These are phyloP conservation scores for Odocoileus virginianus DNA, from an alignment of 2,113 vertebrate genomes.

Conservation along the genomic window DNA sequence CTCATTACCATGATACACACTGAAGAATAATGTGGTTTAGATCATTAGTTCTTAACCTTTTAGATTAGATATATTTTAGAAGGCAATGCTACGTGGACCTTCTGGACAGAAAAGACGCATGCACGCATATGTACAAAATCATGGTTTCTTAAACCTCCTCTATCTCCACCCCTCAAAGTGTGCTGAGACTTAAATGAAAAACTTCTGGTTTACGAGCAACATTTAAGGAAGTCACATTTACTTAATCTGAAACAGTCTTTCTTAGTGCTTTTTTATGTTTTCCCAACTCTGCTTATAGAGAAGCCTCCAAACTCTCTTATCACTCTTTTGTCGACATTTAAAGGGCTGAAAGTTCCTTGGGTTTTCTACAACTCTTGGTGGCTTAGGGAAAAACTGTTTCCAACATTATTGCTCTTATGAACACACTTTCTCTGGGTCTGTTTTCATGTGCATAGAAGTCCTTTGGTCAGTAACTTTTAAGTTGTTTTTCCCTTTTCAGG, in stretches of 20 bases:
- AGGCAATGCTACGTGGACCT: neutral
- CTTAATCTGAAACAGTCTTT: neutral
- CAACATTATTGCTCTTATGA: neutral
- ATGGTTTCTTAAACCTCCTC: neutral
- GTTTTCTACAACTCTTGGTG: neutral
- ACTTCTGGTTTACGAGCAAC: neutral
- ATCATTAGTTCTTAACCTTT: constrained; percentile 4
- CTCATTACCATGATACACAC: neutral
- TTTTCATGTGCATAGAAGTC: neutral
- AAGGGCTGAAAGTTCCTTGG: neutral
- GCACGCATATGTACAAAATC: neutral
- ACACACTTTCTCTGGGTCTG: neutral
- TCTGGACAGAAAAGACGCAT: neutral
- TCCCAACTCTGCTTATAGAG: neutral
- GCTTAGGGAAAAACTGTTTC: neutral
- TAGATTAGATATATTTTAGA: neutral
- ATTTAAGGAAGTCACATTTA: constrained; percentile 6
- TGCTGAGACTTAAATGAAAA: neutral
- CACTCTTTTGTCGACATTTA: neutral
- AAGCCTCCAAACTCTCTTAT: neutral
- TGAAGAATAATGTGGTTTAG: neutral
- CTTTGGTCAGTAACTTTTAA: neutral
- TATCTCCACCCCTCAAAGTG: neutral
- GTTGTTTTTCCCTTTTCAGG: constrained; percentile 4
- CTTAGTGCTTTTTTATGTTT: neutral